Conservation (phyloP, 92 coral and sea anemone genomes). For the Parazoanthus swiftii region DNA sequence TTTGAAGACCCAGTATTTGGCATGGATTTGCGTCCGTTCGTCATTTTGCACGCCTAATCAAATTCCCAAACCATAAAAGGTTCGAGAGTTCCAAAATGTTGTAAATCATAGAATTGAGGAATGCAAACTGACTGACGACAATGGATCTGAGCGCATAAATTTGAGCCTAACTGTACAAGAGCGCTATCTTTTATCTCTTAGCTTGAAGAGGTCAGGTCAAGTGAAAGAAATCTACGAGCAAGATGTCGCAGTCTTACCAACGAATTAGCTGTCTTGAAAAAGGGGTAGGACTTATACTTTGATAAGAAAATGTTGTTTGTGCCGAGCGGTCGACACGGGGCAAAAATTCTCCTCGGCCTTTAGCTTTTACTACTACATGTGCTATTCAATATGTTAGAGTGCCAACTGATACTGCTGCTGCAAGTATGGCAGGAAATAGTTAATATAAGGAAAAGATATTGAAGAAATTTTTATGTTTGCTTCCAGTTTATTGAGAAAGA, state of each 20-base stretch:
- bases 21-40: no score
- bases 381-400: no score
- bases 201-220: slow-evolving; percentile 93
- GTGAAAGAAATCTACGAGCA: slow-evolving; percentile 93
- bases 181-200: slow-evolving; percentile 9
- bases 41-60: no score
- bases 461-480: no score
- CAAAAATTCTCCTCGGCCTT: no score
- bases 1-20: no score
- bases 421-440: not conserved
- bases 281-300: slow-evolving; percentile 64
- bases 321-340: not conserved
- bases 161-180: not conserved
- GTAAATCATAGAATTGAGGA: not conserved
- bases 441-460: not conserved
- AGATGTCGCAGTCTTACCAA: slow-evolving; percentile 96
- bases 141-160: not conserved
- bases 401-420: no score
- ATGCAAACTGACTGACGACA: not conserved
- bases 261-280: slow-evolving; percentile 86
- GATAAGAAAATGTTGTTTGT: not conserved
- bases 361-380: no score
- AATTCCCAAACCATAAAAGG: no score
- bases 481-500: no score
- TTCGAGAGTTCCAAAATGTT: no score